Base-by-base conservation (phyloP, 1,140 invertebrate genomes). In the Cyrtorhinus lividipennis region DNA sequence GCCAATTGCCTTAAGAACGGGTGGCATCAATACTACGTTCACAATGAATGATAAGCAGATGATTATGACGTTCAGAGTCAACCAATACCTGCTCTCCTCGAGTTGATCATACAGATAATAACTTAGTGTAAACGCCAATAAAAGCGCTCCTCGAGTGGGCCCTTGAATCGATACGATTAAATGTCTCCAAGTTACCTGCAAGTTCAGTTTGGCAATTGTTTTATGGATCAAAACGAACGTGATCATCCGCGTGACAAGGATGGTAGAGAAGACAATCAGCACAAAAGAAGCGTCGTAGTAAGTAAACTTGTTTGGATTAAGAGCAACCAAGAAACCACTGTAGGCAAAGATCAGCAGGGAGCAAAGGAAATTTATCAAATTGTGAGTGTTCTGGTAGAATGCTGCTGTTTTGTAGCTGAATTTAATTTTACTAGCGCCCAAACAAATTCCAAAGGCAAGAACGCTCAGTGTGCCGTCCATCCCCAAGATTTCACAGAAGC, bases 361-460 rank as follows among this genome's bases (percentile, higher is more conserved):
- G 48, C 48, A 8, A 20, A 53, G 20, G 20, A 10, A 53, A 22
- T 53, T 12, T 22, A 5, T 5, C 10, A 53, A 53, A 53, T 53
- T 20, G 18, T 53, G 10, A 3, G 12, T 53, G 48, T 53, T 12
- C 18, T 12, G 12, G 48, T 15, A 53, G 20, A 53, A 53, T 15
- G 12, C 5, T 5, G 48, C 48, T 15, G 48, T 53, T 53, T 53
- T 53, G 18, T 53, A 13, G 18, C 18, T 53, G 20, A 53, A 53
- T 53, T 53, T 53, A 53, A 53, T 22, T 53, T 53, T 53, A 22
- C 48, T 53, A 3, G 48, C 48, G 10, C 48, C 48, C 18, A 53
- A 20, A 20, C 12, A 53, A 15, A 53, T 53, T 53, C 48, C 48
- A 22, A 15, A 53, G 3, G 48, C 48, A 5, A 53, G 20, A 5